Conservation (phyloP, 2,888 invertebrate species). For the Phytoseiulus persimilis region DNA sequence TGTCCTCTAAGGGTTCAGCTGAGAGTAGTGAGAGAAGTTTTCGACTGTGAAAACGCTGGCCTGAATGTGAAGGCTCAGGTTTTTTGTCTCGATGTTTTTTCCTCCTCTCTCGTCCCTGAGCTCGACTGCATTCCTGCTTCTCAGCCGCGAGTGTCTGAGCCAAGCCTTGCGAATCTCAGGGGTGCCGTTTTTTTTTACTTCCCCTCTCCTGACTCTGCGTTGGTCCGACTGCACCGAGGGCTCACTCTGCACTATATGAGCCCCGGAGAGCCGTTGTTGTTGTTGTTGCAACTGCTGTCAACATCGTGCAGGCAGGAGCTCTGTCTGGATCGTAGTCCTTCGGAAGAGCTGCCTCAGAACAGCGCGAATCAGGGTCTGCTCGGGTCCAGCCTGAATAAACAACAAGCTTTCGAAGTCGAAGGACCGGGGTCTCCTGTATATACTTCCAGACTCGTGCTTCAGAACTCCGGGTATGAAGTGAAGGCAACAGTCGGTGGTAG, state of each 20-base stretch:
- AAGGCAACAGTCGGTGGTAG: too few relatives aligned
- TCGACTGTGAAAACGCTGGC: background rate
- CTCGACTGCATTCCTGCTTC: background rate
- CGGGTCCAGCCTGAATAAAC: too few relatives aligned
- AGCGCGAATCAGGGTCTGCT: too few relatives aligned
- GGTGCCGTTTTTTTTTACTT: background rate
- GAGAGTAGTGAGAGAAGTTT: background rate
- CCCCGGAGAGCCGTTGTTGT: background rate
- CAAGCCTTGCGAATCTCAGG: background rate
- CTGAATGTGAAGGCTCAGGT: background rate
- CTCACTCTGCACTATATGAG: background rate
- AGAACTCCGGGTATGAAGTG: too few relatives aligned
- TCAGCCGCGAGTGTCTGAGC: background rate
- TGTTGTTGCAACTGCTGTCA: background rate
- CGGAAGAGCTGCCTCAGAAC: too few relatives aligned
- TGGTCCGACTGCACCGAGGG: background rate
- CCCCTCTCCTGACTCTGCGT: background rate
- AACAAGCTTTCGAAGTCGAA: too few relatives aligned
- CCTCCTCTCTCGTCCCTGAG: background rate
- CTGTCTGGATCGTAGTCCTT: background rate
- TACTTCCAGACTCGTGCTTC: too few relatives aligned
- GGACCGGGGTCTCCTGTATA: too few relatives aligned
- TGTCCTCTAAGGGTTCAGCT: background rate
- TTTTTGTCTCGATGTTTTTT: background rate
- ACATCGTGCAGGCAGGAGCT: background rate